phyloP scores from a whole-genome alignment of 2,888 invertebrate species.

The Bombyx huttoni region DNA sequence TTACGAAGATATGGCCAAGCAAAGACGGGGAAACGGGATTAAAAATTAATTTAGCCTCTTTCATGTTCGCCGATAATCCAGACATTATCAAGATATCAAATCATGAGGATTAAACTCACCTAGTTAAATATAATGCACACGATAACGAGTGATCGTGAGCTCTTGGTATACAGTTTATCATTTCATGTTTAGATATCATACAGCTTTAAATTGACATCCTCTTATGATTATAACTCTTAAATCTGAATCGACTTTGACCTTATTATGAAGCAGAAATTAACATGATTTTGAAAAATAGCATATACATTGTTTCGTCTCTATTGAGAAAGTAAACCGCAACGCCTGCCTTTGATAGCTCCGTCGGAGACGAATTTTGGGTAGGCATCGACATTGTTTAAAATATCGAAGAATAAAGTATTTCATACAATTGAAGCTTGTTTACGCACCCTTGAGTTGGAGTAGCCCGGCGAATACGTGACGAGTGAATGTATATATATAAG shows the following conservation, averaged over 20 bases:
- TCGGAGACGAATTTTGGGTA: too few species aligned
- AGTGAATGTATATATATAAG: too few species aligned
- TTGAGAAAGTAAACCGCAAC: too few species aligned
- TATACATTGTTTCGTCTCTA: too few species aligned
- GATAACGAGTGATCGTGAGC: constrained; percentile 50
- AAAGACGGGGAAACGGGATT: constrained; percentile 59
- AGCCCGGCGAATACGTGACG: too few species aligned
- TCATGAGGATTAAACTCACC: constrained; percentile 59
- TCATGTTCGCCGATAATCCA: constrained; percentile 69
- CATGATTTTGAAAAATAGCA: background rate
- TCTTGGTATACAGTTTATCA: constrained; percentile 8
- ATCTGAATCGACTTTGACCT: constrained; percentile 8
- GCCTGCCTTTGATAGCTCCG: too few species aligned
- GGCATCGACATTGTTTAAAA: too few species aligned
- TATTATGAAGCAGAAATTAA: background rate
- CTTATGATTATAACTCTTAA: constrained; percentile 1
- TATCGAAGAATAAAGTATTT: too few species aligned
- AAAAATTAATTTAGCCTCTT: constrained; percentile 68
- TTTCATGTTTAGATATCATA: background rate
- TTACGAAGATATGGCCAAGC: constrained; percentile 42
- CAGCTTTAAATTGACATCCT: background rate
- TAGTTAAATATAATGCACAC: constrained; percentile 57
- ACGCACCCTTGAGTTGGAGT: too few species aligned
- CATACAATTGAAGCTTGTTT: too few species aligned
- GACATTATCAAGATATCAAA: constrained; percentile 67